These are phyloP conservation scores for Channa argus DNA, from an alignment of 2,113 vertebrate species.

Conservation along the genomic window DNA sequence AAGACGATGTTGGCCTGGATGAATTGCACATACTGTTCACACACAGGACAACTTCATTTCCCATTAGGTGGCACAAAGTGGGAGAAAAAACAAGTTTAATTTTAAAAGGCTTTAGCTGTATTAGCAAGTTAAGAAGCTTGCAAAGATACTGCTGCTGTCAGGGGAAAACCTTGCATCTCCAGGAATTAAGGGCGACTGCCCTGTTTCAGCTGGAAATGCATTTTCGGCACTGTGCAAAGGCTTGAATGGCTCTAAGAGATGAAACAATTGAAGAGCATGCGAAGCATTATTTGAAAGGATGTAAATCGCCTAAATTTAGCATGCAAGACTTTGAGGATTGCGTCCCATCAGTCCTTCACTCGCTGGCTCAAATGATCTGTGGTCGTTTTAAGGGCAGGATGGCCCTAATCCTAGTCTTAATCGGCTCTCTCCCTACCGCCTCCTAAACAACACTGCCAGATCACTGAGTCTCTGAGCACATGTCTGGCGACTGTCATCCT, in stretches of 20 bases:
- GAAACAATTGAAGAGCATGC: background rate
- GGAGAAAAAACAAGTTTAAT: conserved; percentile 13
- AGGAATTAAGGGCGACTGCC: background rate
- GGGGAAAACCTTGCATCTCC: conserved; percentile 4
- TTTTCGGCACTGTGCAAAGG: background rate
- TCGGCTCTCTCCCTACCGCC: conserved; percentile 10
- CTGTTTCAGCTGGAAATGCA: background rate
- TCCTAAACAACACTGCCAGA: conserved; percentile 4
- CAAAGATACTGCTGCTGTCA: conserved; percentile 13
- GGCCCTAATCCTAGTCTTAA: conserved; percentile 32
- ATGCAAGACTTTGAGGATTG: background rate
- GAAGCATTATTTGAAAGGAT: conserved; percentile 6
- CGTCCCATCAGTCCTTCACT: background rate
- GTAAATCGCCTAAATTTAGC: background rate
- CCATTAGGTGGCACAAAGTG: conserved; percentile 7
- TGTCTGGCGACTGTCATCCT: conserved; percentile 13
- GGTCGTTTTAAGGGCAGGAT: background rate
- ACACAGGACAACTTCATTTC: background rate
- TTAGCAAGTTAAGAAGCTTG: conserved; percentile 6
- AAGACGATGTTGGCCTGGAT: background rate
- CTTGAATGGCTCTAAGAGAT: background rate
- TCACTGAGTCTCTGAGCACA: conserved; percentile 1
- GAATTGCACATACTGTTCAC: background rate
- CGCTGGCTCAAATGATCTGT: background rate
- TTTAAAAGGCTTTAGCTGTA: conserved; percentile 17